Evolutionary conservation across 2,113 vertebrate species (phyloP).

Genomic region (Spea bombifrons): DNA sequence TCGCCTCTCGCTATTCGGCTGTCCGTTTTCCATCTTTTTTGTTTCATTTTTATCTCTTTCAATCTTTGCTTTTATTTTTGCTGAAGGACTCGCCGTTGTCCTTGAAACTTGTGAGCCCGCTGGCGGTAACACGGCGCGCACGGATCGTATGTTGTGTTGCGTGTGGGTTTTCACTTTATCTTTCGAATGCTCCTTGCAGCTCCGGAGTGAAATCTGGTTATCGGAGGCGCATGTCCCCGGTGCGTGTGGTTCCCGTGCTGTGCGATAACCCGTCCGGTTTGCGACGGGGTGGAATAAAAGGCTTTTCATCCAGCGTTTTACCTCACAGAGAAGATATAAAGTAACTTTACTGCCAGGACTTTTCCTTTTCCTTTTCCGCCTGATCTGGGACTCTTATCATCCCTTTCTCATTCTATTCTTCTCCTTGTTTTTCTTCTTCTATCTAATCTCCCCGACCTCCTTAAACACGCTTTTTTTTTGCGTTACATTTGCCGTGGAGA

Average conservation of each 20-base stretch:
- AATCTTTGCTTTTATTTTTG: too few species aligned
- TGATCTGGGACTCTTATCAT: slow-evolving; percentile 13
- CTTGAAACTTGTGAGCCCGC: too few species aligned
- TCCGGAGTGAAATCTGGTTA: slow-evolving; percentile 2
- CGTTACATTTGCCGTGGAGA: too few species aligned
- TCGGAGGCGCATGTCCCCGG: background rate
- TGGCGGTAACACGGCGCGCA: too few species aligned
- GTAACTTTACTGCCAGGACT: slow-evolving; percentile 16
- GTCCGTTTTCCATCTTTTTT: too few species aligned
- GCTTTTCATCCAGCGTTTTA: slow-evolving; percentile 1
- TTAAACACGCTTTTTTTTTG: too few species aligned
- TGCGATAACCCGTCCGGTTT: slow-evolving; percentile 18
- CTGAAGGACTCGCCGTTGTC: too few species aligned
- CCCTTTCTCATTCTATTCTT: background rate
- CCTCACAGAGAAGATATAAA: slow-evolving; percentile 19
- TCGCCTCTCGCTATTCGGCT: too few species aligned
- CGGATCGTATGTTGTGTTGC: too few species aligned
- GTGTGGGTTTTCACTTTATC: background rate
- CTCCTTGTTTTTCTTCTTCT: slow-evolving; percentile 4
- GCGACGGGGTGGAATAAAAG: slow-evolving; percentile 14
- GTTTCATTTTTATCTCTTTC: too few species aligned
- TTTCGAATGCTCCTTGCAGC: slow-evolving; percentile 5
- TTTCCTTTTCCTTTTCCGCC: slow-evolving; percentile 15
- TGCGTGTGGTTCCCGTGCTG: slow-evolving; percentile 1
- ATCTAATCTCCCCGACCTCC: background rate